Base-by-base conservation (phyloP, 2,113 vertebrate genomes). In the Isichthys henryi region DNA sequence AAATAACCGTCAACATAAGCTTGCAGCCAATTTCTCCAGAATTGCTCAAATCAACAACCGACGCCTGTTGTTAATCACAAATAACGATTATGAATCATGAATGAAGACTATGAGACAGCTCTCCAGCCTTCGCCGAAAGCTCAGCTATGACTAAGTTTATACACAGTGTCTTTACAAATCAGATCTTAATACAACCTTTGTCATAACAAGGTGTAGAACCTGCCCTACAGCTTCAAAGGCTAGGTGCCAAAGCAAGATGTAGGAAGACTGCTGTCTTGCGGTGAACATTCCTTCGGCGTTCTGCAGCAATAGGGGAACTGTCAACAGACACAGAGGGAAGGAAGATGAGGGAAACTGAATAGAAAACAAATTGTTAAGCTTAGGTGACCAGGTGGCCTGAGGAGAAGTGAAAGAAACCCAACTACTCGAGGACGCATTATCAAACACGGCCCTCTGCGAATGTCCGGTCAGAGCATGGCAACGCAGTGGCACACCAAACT, bases 361-460 rank as follows among this genome's bases (percentile, higher is more conserved):
- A 93, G 92, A 96, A 95, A 95, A 96, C 93, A 95, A 94, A 94
- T 93, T 94, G 93, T 93, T 94, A 95, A 94, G 93, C 93, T 92
- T n/a, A 70, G 94, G 92, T 94, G 95, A 95, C 95, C 94, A 94
- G 94, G 93, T 94, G 94, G 94, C 95, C 94, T 93, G 92, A 90
- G 94, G 94, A 95, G 39, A 93, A 92, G 93, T 93, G 92, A 95
- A 95, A 94, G 95, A 95, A 91, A 93, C 91, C 91, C 92, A 88
- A 88, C 90, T 89, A 92, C 91, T 90, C 92, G 92, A 93, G 92
- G 93, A 91, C 87, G 89, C 82, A 95, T 95, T 93, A 93, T 95
- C 93, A 95, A 95, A 95, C 86, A 91, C 88, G 84, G 87, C 62
- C 3, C 53, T 89, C 90, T 88, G 19, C 4, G 39, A 35, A 17